Evolutionary conservation across 1,140 invertebrate genomes (phyloP).

Genomic region (Marisa cornuarietis): DNA sequence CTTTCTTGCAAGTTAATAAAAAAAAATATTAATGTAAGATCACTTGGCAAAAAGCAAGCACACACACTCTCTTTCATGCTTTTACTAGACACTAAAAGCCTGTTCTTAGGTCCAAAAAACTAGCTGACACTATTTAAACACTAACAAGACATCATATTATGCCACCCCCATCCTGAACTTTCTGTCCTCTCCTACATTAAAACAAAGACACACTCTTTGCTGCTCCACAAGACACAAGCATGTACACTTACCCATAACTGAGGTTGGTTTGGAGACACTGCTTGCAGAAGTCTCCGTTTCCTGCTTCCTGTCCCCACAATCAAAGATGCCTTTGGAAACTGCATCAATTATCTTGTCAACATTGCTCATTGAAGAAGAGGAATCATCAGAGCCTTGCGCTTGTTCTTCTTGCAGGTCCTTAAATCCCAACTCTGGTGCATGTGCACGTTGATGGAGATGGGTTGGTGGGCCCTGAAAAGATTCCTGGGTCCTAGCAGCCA

Average conservation of each 20-base stretch:
- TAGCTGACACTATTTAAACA: too few species aligned
- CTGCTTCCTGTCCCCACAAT: slow-evolving; percentile 28
- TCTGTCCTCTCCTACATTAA: too few species aligned
- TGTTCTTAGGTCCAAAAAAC: too few species aligned
- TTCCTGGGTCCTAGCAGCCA: neutral
- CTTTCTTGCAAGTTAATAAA: too few species aligned
- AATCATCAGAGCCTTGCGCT: slow-evolving; percentile 17
- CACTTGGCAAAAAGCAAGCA: too few species aligned
- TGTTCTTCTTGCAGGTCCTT: slow-evolving; percentile 16
- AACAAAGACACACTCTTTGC: too few species aligned
- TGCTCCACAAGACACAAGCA: neutral
- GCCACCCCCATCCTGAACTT: too few species aligned
- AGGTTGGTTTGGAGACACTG: too few species aligned
- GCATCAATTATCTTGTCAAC: slow-evolving; percentile 54
- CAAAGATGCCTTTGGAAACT: slow-evolving; percentile 62
- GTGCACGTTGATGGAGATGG: slow-evolving; percentile 12
- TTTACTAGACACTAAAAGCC: too few species aligned
- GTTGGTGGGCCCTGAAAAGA: neutral
- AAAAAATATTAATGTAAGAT: too few species aligned
- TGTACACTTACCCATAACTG: neutral
- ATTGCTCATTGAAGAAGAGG: slow-evolving; percentile 16
- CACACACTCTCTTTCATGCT: too few species aligned
- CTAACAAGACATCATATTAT: too few species aligned
- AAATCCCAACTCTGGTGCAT: neutral
- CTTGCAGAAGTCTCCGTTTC: neutral